Percentiles rank a stretch among this genome's conserved stretches.
Evolutionary conservation across 2,797 vertebrate species (phyloP).

Genomic region (Discoglossus pictus): DNA sequence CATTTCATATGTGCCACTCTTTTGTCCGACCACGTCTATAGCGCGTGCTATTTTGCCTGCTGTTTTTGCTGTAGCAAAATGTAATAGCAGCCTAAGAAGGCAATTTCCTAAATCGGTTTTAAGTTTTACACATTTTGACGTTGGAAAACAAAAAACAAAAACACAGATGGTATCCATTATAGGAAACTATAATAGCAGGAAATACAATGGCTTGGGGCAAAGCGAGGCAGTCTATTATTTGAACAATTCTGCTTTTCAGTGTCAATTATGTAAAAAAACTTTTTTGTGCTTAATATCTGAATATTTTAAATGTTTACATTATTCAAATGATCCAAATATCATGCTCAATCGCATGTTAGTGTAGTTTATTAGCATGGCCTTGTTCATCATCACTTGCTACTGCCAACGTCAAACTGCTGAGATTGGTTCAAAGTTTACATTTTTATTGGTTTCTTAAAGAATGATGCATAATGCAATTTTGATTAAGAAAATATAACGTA

Average conservation of each 20-base stretch:
- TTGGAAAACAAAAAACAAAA: conserved; percentile 29
- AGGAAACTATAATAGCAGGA: conserved; percentile 12
- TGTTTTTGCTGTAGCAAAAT: conserved; percentile 29
- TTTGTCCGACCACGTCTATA: conserved; percentile 28
- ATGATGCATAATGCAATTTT: no score
- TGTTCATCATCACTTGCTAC: no score
- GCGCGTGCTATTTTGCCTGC: conserved; percentile 30
- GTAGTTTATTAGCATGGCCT: no score
- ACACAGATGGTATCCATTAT: conserved; percentile 47
- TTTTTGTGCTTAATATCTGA: neutral
- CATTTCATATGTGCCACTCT: conserved; percentile 24
- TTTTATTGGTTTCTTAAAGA: no score
- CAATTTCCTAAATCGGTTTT: conserved; percentile 35
- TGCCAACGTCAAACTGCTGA: no score
- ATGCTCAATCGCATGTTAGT: no score
- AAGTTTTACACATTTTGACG: conserved; percentile 30
- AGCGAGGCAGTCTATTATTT: conserved; percentile 14
- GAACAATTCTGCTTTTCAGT: conserved; percentile 3
- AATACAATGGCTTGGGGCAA: conserved; percentile 31
- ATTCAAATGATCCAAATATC: no score
- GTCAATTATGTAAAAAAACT: conserved; percentile 2
- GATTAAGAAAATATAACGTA: no score
- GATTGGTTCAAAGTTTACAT: no score
- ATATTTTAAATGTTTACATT: conserved; percentile 6
- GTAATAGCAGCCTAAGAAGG: conserved; percentile 8